These are phyloP conservation scores for Prinia subflava DNA, from an alignment of 2,113 vertebrate species.

Conservation along the genomic window DNA sequence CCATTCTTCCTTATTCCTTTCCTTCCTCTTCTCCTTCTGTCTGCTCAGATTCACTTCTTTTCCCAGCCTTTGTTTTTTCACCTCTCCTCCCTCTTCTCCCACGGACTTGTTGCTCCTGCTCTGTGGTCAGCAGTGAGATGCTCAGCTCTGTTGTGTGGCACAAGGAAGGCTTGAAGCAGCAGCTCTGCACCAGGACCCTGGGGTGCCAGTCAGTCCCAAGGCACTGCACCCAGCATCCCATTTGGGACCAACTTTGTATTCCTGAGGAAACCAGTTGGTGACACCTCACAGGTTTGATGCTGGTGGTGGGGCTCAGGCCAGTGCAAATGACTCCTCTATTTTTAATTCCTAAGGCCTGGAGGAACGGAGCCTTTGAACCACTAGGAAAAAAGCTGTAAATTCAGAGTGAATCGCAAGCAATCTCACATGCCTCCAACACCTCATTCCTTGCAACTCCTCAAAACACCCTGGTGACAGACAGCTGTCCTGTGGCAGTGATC, in stretches of 20 bases:
- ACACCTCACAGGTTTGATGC: background rate
- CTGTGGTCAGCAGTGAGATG: background rate
- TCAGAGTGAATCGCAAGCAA: background rate
- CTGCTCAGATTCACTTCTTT: background rate
- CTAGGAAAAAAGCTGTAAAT: background rate
- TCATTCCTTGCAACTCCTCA: background rate
- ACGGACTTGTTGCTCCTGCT: background rate
- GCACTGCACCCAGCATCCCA: accelerated
- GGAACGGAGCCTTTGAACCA: background rate
- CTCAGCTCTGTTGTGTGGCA: too few species aligned
- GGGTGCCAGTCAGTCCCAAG: background rate
- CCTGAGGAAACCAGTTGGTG: background rate
- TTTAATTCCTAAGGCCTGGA: background rate
- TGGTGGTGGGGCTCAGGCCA: background rate
- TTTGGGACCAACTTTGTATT: background rate
- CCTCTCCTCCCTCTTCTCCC: background rate
- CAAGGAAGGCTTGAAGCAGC: background rate
- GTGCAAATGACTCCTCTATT: background rate
- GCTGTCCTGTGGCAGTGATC: background rate
- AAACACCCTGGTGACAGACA: background rate
- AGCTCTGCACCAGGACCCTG: accelerated
- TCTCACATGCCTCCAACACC: background rate
- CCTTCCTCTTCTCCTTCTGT: background rate
- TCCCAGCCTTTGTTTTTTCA: background rate
- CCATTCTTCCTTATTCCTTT: background rate